Evolutionary conservation across 2,797 vertebrate genomes (phyloP).

Genomic region (Sebastes itinus): DNA sequence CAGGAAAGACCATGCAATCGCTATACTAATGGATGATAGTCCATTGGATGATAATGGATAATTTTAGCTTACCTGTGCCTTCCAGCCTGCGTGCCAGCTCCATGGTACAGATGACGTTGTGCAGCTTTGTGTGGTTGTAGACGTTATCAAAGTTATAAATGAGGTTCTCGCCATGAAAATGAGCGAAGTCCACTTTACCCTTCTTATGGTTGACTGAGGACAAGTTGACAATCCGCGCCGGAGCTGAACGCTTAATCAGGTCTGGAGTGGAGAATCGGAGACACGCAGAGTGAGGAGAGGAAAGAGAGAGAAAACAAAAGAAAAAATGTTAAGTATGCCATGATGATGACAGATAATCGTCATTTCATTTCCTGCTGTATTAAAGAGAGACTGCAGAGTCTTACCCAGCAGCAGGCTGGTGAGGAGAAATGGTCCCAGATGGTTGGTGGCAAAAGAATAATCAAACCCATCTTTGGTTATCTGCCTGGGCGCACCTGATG

Average conservation of each 20-base stretch:
- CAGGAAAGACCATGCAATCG: background rate
- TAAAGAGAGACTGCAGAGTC: background rate
- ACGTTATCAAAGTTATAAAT: background rate
- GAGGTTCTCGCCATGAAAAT: slow-evolving; percentile 82
- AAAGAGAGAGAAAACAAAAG: background rate
- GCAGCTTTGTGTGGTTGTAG: slow-evolving; percentile 89
- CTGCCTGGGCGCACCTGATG: slow-evolving; percentile 80
- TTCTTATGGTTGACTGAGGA: slow-evolving; percentile 79
- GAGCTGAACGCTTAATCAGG: slow-evolving; percentile 81
- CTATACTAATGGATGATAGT: background rate
- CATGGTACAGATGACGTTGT: slow-evolving; percentile 86
- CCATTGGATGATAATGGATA: background rate
- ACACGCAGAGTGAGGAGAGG: background rate
- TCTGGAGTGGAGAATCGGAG: slow-evolving; percentile 65
- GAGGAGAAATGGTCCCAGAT: slow-evolving; percentile 89
- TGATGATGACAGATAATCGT: background rate
- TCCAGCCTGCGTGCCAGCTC: slow-evolving; percentile 85
- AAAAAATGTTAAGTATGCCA: background rate
- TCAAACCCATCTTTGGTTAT: slow-evolving; percentile 86
- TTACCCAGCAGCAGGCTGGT: slow-evolving; percentile 88
- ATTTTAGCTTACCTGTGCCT: slow-evolving; percentile 81
- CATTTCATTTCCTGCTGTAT: background rate
- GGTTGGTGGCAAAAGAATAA: slow-evolving; percentile 86
- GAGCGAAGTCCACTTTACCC: slow-evolving; percentile 77
- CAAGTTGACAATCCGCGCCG: slow-evolving; percentile 84